Evolutionary conservation across 1,140 invertebrate species (phyloP).

Genomic region (Tenebrio molitor): DNA sequence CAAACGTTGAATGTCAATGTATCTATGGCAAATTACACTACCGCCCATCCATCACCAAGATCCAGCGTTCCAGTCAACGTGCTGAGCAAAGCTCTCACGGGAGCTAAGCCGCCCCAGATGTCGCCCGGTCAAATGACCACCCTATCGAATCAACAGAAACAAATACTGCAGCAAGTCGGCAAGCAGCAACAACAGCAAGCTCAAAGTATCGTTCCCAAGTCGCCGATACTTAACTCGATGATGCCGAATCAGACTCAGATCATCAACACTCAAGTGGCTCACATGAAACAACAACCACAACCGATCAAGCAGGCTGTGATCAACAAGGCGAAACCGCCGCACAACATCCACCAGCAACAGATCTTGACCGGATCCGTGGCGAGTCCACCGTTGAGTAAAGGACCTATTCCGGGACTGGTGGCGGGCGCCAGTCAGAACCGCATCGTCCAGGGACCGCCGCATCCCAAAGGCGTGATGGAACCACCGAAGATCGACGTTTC

Average conservation of each 20-base stretch:
- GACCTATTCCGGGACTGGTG: conserved; percentile 38
- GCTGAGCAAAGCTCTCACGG: conserved; percentile 41
- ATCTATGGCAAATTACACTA: conserved; percentile 47
- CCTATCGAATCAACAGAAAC: conserved; percentile 55
- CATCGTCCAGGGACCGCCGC: conserved; percentile 22
- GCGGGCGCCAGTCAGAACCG: conserved; percentile 48
- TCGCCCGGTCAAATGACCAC: conserved; percentile 54
- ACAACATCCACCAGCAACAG: conserved; percentile 64
- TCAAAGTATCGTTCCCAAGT: conserved; percentile 44
- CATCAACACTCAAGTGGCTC: conserved; percentile 56
- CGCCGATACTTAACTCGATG: conserved; percentile 47
- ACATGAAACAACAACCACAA: conserved; percentile 49
- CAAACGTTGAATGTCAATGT: conserved; percentile 60
- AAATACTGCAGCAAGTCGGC: conserved; percentile 56
- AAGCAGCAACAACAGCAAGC: conserved; percentile 54
- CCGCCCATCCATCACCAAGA: conserved; percentile 60
- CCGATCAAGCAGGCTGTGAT: conserved; percentile 48
- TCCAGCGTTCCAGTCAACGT: conserved; percentile 52
- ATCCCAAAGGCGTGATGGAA: conserved; percentile 66
- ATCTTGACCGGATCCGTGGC: conserved; percentile 71
- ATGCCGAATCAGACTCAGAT: conserved; percentile 51
- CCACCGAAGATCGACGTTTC: conserved; percentile 72
- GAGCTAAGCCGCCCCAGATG: conserved; percentile 61
- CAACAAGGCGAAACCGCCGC: conserved; percentile 51
- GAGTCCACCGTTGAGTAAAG: conserved; percentile 69